Evolutionary conservation across 2,888 invertebrate species (phyloP).

Genomic region (Platycnemis pennipes): DNA sequence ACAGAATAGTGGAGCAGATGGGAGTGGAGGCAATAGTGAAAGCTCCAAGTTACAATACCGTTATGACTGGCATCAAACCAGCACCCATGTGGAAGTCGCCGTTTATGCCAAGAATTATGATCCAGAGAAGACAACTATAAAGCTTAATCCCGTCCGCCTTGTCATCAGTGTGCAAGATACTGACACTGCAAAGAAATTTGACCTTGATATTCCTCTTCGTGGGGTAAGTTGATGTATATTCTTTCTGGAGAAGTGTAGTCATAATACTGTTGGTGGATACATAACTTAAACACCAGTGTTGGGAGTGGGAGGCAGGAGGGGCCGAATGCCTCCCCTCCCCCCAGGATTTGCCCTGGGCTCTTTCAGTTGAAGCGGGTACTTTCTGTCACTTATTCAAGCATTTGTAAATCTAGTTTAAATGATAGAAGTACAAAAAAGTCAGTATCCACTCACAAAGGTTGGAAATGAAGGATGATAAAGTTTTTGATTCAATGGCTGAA

Average conservation of each 20-base stretch:
- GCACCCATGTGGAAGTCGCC: slow-evolving; percentile 90
- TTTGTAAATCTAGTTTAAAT: too few species aligned
- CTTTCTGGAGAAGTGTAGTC: background rate
- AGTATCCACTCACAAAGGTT: too few species aligned
- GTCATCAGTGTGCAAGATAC: slow-evolving; percentile 89
- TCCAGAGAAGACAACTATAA: slow-evolving; percentile 87
- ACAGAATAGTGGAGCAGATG: slow-evolving; percentile 15
- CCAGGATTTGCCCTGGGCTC: too few species aligned
- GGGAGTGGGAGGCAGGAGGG: too few species aligned
- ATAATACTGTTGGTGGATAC: background rate
- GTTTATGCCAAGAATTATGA: slow-evolving; percentile 95
- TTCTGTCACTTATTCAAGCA: too few species aligned
- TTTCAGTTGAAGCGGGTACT: too few species aligned
- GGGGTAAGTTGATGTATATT: slow-evolving; percentile 85
- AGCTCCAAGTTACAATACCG: slow-evolving; percentile 85
- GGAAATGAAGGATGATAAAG: too few species aligned
- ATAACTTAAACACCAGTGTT: too few species aligned
- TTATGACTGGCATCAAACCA: slow-evolving; percentile 98
- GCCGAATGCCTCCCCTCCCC: too few species aligned
- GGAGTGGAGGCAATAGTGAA: background rate
- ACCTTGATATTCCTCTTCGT: slow-evolving; percentile 88
- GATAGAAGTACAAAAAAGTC: too few species aligned
- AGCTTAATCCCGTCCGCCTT: slow-evolving; percentile 91
- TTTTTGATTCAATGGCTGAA: too few species aligned
- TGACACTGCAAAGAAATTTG: slow-evolving; percentile 87